phyloP scores from a whole-genome alignment of 2,113 vertebrate genomes.

The Vulpes lagopus region DNA sequence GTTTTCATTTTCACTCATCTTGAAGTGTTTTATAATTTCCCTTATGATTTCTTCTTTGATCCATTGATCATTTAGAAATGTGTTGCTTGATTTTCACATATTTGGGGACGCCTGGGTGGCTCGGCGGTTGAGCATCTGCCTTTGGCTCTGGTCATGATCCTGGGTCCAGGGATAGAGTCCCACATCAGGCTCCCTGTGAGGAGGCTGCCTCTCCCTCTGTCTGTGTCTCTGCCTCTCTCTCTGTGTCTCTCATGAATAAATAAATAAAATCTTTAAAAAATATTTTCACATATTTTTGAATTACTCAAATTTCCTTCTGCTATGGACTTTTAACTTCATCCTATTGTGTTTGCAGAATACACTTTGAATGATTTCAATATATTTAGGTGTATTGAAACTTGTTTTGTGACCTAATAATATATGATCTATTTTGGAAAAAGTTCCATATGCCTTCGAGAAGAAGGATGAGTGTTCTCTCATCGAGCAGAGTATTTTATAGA shows the following conservation, averaged over 20 bases:
- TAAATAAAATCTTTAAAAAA: no score
- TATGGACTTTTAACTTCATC: neutral
- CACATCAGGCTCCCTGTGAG: no score
- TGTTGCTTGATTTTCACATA: neutral
- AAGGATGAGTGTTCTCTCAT: neutral
- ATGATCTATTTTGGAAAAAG: neutral
- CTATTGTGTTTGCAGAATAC: neutral
- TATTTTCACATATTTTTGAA: neutral
- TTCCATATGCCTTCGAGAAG: neutral
- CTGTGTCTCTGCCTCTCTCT: no score
- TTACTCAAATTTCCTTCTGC: neutral
- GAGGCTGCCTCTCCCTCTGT: no score
- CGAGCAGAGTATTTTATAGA: neutral
- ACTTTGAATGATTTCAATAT: neutral
- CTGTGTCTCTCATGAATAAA: no score
- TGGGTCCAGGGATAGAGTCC: no score
- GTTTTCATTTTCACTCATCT: neutral
- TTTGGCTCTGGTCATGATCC: no score
- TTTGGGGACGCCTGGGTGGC: neutral
- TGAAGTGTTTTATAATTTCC: neutral
- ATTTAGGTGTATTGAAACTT: neutral
- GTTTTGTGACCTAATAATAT: neutral
- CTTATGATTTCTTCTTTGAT: neutral
- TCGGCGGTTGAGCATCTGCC: no score
- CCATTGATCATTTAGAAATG: neutral